Evolutionary conservation across 1,140 invertebrate genomes (phyloP).

Genomic region (Apis cerana): DNA sequence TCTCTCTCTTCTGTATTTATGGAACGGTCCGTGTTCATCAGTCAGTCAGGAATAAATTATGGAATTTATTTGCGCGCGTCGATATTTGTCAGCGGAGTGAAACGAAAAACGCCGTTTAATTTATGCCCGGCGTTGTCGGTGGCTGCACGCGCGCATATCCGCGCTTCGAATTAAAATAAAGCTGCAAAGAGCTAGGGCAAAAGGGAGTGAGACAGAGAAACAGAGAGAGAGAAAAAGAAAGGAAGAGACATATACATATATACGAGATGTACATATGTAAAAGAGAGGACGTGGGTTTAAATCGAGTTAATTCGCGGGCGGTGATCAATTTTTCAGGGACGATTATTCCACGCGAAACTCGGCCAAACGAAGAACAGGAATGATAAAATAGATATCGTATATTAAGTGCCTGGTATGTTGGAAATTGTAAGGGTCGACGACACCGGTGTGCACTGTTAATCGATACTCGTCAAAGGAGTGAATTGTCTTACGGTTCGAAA

Average conservation of each 20-base stretch:
- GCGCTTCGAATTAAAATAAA: slow-evolving; percentile 37
- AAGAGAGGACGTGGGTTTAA: not conserved
- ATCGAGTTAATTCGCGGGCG: slow-evolving; percentile 14
- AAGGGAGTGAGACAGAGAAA: too few relatives aligned
- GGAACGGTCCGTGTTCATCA: slow-evolving; percentile 22
- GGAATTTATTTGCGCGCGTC: slow-evolving; percentile 47
- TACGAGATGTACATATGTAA: not conserved
- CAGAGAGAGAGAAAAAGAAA: not conserved
- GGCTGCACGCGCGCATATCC: not conserved
- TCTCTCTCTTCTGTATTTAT: slow-evolving; percentile 20
- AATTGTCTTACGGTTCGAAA: slow-evolving; percentile 45
- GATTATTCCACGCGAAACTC: not conserved
- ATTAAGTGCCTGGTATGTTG: not conserved
- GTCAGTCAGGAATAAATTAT: slow-evolving; percentile 44
- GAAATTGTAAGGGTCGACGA: slow-evolving; percentile 36
- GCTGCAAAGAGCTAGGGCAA: not conserved
- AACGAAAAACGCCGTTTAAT: slow-evolving; percentile 37
- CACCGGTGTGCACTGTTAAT: slow-evolving; percentile 19
- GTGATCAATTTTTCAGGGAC: not conserved
- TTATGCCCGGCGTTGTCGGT: slow-evolving; percentile 24
- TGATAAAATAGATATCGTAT: not conserved
- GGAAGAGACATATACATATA: not conserved
- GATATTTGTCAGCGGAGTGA: slow-evolving; percentile 40
- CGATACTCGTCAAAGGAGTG: slow-evolving; percentile 46
- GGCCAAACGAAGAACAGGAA: not conserved